phyloP scores from a whole-genome alignment of 2,888 invertebrate species.

The Willowsia nigromaculata region DNA sequence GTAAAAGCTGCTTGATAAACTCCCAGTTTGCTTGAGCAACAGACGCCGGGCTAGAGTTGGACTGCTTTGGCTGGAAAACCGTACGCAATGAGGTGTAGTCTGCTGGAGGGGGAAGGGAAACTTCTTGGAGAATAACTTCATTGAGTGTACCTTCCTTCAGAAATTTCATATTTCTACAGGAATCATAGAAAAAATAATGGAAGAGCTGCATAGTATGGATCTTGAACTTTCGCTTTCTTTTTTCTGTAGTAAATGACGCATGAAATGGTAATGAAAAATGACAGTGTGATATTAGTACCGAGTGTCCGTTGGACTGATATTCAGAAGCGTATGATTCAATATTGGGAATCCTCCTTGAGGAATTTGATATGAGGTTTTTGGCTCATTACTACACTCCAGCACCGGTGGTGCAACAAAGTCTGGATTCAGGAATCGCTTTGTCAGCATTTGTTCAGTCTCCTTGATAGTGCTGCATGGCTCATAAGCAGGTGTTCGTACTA shows the following conservation, averaged over 20 bases:
- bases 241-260: neutral
- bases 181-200: neutral
- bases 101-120: constrained; percentile 71
- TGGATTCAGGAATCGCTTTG: constrained; percentile 85
- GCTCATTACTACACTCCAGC: constrained; percentile 77
- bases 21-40: constrained; percentile 98
- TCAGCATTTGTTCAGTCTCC: constrained; percentile 85
- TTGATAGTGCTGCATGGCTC: constrained; percentile 86
- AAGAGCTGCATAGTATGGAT: neutral
- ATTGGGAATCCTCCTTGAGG: constrained; percentile 87
- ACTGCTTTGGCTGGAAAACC: constrained; percentile 78
- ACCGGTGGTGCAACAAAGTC: constrained; percentile 92
- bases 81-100: constrained; percentile 76
- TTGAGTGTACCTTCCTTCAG: constrained; percentile 78
- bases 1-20: constrained; percentile 97
- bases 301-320: constrained; percentile 86
- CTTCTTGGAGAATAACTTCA: constrained; percentile 76
- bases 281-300: constrained; percentile 81
- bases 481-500: constrained; percentile 87
- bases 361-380: constrained; percentile 72
- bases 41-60: constrained; percentile 87
- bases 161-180: constrained; percentile 75
- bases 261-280: constrained; percentile 18
- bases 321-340: constrained; percentile 88
- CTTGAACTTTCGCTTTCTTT: neutral